Evolutionary conservation across 1,140 invertebrate species (phyloP).

Genomic region (Cydia amplana): DNA sequence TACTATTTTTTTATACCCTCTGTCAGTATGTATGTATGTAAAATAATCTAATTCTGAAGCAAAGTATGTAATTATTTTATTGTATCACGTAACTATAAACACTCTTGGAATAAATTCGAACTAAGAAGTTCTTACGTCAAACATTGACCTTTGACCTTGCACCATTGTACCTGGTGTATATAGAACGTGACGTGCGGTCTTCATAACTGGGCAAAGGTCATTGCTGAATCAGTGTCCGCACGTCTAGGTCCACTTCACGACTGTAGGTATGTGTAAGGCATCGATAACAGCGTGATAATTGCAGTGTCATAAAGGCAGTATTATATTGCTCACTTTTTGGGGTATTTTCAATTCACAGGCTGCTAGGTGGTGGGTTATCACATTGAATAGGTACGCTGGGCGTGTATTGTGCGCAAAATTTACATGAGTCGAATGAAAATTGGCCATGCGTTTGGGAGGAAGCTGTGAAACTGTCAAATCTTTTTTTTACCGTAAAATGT

Average conservation of each 20-base stretch:
- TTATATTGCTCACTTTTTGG: neutral
- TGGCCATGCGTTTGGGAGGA: too few relatives aligned
- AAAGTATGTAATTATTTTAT: too few relatives aligned
- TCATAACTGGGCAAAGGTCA: conserved; percentile 8
- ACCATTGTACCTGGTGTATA: neutral
- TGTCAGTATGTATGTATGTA: too few relatives aligned
- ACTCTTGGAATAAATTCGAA: neutral
- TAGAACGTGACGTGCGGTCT: conserved; percentile 7
- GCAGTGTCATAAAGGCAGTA: neutral
- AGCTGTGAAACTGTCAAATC: too few relatives aligned
- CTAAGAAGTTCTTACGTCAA: neutral
- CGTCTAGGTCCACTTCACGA: neutral
- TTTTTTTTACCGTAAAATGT: too few relatives aligned
- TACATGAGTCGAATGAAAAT: too few relatives aligned
- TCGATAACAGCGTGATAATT: neutral
- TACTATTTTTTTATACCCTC: too few relatives aligned
- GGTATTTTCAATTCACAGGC: neutral
- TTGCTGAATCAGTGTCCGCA: conserved; percentile 18
- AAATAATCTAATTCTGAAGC: too few relatives aligned
- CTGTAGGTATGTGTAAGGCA: neutral
- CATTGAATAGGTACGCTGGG: too few relatives aligned
- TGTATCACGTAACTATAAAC: too few relatives aligned
- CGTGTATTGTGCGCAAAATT: too few relatives aligned
- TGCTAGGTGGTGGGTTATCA: too few relatives aligned
- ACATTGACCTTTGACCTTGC: conserved; percentile 23